These are phyloP conservation scores for Zapus hudsonius DNA, from an alignment of 2,113 vertebrate species.

Conservation along the genomic window DNA sequence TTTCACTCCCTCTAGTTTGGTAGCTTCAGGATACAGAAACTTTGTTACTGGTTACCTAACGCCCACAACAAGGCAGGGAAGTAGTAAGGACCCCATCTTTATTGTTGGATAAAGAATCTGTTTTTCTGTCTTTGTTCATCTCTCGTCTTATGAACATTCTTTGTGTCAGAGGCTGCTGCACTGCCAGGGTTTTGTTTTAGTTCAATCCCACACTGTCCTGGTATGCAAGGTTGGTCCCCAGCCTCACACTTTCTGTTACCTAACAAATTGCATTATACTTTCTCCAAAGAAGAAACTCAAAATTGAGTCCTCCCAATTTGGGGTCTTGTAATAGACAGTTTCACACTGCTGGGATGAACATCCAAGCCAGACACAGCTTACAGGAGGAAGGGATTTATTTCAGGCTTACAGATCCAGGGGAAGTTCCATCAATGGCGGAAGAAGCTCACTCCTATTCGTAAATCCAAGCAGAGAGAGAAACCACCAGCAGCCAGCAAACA, in stretches of 20 bases:
- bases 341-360: too few species aligned
- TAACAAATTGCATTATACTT: background rate
- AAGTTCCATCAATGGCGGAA: too few species aligned
- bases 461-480: too few species aligned
- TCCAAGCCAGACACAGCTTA: too few species aligned
- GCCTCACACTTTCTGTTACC: background rate
- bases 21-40: background rate
- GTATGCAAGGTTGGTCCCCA: background rate
- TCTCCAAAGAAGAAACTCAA: background rate
- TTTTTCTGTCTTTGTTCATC: background rate
- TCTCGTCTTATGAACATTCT: constrained; percentile 25
- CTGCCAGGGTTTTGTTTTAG: background rate
- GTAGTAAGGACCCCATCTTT: background rate
- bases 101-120: background rate
- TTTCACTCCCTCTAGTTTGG: background rate
- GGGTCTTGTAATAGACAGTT: too few species aligned
- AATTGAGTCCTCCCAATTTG: background rate
- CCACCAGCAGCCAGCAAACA: too few species aligned
- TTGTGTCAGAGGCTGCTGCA: background rate
- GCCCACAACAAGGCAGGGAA: background rate
- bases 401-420: too few species aligned
- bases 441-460: too few species aligned
- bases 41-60: background rate
- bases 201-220: background rate
- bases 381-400: too few species aligned